Percentiles rank a stretch among this genome's conserved stretches.
Conservation (phyloP, 2,113 vertebrate species). For the Alligator sinensis region DNA sequence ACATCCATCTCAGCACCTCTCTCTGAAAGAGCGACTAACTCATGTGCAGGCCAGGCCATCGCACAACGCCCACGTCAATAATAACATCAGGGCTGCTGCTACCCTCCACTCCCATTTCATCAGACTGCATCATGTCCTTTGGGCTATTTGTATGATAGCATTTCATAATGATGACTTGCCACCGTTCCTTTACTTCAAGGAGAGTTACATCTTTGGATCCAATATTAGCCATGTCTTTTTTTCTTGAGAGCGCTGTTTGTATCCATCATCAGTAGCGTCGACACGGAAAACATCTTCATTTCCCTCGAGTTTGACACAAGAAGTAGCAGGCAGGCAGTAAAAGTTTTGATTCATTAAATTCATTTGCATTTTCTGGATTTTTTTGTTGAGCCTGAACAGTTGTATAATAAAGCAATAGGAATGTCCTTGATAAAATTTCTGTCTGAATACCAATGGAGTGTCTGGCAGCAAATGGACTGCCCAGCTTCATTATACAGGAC, state of each 20-base stretch:
- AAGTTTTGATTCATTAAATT: conserved; percentile 69
- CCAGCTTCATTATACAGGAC: neutral
- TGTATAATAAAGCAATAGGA: conserved; percentile 44
- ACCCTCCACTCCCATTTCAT: neutral
- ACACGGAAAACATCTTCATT: conserved; percentile 58
- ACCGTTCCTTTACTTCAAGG: neutral
- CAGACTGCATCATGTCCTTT: neutral
- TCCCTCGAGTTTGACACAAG: conserved; percentile 53
- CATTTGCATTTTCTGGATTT: conserved; percentile 58
- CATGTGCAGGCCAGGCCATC: neutral
- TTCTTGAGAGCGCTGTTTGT: conserved; percentile 34
- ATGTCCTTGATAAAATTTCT: conserved; percentile 51
- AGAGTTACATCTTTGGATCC: neutral
- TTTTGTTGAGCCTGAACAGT: conserved; percentile 43
- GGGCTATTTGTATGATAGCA: neutral
- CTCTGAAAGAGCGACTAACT: neutral
- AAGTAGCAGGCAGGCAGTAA: conserved; percentile 27
- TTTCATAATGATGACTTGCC: neutral
- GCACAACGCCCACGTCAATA: neutral
- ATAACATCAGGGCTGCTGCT: neutral
- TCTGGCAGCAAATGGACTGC: neutral
- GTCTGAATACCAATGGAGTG: neutral
- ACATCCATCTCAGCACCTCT: neutral
- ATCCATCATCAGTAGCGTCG: conserved; percentile 18
- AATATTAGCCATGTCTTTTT: neutral